Evolutionary conservation across 1,140 invertebrate genomes (phyloP).

Genomic region (Batillaria attramentaria): DNA sequence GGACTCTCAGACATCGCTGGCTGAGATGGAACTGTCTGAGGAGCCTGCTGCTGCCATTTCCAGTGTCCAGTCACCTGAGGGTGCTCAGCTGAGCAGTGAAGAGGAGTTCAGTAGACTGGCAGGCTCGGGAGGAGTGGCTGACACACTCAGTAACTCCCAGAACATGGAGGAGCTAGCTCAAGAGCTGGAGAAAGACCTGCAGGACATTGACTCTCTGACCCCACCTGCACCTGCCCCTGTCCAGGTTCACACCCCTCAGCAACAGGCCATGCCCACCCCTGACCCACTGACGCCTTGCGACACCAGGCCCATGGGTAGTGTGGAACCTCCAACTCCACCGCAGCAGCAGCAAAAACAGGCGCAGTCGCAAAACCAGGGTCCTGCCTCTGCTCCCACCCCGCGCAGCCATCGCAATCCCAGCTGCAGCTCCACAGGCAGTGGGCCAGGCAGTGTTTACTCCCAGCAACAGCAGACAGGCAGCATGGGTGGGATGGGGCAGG

Average conservation of each 20-base stretch:
- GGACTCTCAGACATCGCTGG: conserved; percentile 24
- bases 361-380: conserved; percentile 1
- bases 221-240: not conserved
- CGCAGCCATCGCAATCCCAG: conserved; percentile 23
- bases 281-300: conserved; percentile 43
- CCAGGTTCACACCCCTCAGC: conserved; percentile 22
- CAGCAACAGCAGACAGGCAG: conserved; percentile 44
- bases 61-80: not conserved
- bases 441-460: conserved; percentile 51
- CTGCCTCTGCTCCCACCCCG: conserved; percentile 22
- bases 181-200: conserved; percentile 55
- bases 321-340: conserved; percentile 36
- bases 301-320: conserved; percentile 36
- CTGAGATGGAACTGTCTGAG: conserved; percentile 24
- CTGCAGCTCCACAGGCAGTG: conserved; percentile 46
- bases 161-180: conserved; percentile 51
- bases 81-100: not conserved
- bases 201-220: conserved; percentile 49
- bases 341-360: conserved; percentile 24
- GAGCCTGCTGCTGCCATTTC: not conserved
- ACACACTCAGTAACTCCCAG: conserved; percentile 11
- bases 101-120: not conserved
- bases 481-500: conserved; percentile 51
- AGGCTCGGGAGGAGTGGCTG: conserved; percentile 43
- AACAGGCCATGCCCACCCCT: conserved; percentile 24